These are phyloP conservation scores for Zaprionus davidi DNA, from an alignment of 1,140 invertebrate species.

Conservation along the genomic window DNA sequence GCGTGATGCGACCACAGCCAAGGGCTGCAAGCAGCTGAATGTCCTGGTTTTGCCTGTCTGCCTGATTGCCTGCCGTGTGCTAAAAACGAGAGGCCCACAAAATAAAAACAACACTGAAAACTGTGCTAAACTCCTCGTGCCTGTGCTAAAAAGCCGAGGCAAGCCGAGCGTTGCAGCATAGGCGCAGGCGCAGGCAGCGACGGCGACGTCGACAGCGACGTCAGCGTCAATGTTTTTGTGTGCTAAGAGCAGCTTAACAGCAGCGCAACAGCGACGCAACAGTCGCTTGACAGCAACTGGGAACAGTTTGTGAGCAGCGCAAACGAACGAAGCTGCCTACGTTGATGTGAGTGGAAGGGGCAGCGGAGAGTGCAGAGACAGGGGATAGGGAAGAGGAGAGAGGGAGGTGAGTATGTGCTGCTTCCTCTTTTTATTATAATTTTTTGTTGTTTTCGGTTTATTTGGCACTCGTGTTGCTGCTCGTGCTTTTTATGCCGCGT, in stretches of 20 bases:
- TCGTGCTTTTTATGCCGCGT: slow-evolving; percentile 48
- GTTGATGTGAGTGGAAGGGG: not conserved
- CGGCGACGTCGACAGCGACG: slow-evolving; percentile 39
- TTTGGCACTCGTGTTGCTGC: slow-evolving; percentile 38
- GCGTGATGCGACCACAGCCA: slow-evolving; percentile 29
- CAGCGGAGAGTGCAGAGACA: not conserved
- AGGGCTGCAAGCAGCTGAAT: slow-evolving; percentile 54
- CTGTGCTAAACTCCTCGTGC: slow-evolving; percentile 31
- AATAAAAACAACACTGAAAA: not conserved
- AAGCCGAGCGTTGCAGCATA: slow-evolving; percentile 14
- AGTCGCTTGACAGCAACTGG: slow-evolving; percentile 16
- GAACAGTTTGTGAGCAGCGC: slow-evolving; percentile 29
- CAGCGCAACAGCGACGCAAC: slow-evolving; percentile 32
- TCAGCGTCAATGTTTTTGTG: not conserved
- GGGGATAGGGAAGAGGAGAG: not conserved
- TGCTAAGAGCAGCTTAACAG: slow-evolving; percentile 51
- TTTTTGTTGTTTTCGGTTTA: slow-evolving; percentile 32
- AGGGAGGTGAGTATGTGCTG: slow-evolving; percentile 6
- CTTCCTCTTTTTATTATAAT: slow-evolving; percentile 1
- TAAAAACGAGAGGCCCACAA: slow-evolving; percentile 34
- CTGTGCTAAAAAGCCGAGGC: slow-evolving; percentile 21
- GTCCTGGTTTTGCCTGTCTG: slow-evolving; percentile 33
- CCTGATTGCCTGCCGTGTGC: slow-evolving; percentile 13
- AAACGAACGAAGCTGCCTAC: not conserved
- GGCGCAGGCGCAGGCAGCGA: slow-evolving; percentile 56